Percentiles rank a stretch among this genome's conserved stretches.
Conservation (phyloP, 1,140 invertebrate species). For the Cydia fagiglandana region DNA sequence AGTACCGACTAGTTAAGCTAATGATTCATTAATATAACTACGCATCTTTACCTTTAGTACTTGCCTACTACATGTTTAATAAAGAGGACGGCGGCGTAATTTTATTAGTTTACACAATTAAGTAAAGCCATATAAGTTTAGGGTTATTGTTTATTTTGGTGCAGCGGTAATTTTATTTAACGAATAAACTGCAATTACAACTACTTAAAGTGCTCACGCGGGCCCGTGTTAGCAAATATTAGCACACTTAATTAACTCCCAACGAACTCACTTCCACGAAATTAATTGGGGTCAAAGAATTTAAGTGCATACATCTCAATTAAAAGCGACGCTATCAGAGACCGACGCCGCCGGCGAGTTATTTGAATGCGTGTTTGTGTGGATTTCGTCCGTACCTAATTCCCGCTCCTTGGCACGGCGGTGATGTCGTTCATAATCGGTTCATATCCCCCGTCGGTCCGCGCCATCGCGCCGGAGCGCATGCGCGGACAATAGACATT, state of each 20-base stretch:
- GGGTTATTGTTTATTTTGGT: slow-evolving; percentile 7
- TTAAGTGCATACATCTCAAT: slow-evolving; percentile 73
- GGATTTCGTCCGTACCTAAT: slow-evolving; percentile 32
- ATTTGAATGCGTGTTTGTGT: slow-evolving; percentile 38
- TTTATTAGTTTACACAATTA: neutral
- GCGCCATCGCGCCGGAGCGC: slow-evolving; percentile 27
- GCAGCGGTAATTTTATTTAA: slow-evolving; percentile 20
- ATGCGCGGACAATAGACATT: slow-evolving; percentile 69
- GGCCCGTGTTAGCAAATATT: slow-evolving; percentile 61
- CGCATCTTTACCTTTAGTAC: neutral
- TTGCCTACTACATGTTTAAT: neutral
- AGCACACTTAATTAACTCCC: slow-evolving; percentile 68
- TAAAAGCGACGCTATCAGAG: slow-evolving; percentile 51
- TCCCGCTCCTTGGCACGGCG: slow-evolving; percentile 41
- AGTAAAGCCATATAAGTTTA: neutral
- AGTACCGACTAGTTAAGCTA: neutral
- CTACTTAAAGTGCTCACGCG: slow-evolving; percentile 38
- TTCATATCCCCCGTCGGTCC: slow-evolving; percentile 13
- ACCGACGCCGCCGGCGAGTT: slow-evolving; percentile 39
- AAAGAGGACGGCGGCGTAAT: neutral
- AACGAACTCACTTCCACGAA: slow-evolving; percentile 69
- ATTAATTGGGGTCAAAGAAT: slow-evolving; percentile 75
- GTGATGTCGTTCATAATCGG: slow-evolving; percentile 49
- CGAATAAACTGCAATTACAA: slow-evolving; percentile 36
- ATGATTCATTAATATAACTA: slow-evolving; percentile 20